Conservation (phyloP, 2,888 invertebrate genomes). For the Hesperia comma region DNA sequence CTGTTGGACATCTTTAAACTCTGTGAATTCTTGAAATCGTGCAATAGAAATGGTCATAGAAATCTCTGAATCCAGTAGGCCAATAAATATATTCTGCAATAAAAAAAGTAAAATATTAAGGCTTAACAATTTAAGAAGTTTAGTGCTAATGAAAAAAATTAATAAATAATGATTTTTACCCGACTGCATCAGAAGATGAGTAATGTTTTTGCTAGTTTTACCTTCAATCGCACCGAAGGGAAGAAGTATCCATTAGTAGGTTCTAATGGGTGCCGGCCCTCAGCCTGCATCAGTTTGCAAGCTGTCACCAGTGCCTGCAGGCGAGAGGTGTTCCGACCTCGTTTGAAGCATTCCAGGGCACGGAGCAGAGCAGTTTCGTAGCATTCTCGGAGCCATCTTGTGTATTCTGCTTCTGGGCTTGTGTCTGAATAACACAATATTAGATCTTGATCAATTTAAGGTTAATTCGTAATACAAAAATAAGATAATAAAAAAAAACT, state of each 20-base stretch:
- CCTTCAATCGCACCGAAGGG: conserved; percentile 87
- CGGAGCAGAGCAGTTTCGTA: conserved; percentile 87
- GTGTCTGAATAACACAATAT: conserved; percentile 50
- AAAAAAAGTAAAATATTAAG: conserved; percentile 1
- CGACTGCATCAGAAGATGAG: too few species aligned
- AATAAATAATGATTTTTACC: too few species aligned
- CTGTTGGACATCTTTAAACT: conserved; percentile 90
- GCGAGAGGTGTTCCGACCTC: conserved; percentile 77
- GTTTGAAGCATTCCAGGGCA: conserved; percentile 83
- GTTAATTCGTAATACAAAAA: background rate
- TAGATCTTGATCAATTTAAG: background rate
- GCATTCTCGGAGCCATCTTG: conserved; percentile 87
- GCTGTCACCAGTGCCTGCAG: conserved; percentile 87
- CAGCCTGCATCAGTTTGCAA: conserved; percentile 88
- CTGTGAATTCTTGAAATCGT: conserved; percentile 89
- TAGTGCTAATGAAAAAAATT: too few species aligned
- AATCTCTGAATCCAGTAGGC: conserved; percentile 85
- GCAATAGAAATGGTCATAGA: conserved; percentile 85
- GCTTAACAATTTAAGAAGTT: too few species aligned
- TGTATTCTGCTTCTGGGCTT: conserved; percentile 85
- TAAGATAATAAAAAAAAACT: too few species aligned
- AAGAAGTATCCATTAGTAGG: conserved; percentile 83
- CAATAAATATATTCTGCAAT: conserved; percentile 85
- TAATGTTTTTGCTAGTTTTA: too few species aligned
- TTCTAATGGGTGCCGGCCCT: conserved; percentile 88